Conservation (phyloP, 2,113 vertebrate genomes). For the Nesoenas mayeri region DNA sequence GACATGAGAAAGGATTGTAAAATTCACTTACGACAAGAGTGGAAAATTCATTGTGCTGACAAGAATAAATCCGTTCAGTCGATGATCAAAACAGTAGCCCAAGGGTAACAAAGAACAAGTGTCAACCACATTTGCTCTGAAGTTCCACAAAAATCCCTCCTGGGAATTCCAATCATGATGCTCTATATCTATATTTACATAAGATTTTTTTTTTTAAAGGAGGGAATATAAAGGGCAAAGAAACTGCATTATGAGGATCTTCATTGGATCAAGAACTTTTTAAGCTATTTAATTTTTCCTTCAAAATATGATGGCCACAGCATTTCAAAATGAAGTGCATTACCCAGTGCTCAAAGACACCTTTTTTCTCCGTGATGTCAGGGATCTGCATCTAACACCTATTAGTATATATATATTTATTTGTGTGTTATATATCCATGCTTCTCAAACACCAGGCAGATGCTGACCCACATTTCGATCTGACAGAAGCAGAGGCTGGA, state of each 20-base stretch:
- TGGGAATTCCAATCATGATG: conserved; percentile 54
- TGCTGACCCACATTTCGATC: not conserved
- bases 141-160: conserved; percentile 59
- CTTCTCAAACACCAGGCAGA: no score
- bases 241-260: not conserved
- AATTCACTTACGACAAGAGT: conserved; percentile 33
- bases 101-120: conserved; percentile 73
- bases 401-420: accelerated
- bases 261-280: not conserved
- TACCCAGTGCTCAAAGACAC: not conserved
- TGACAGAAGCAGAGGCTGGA: not conserved
- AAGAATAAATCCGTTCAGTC: conserved; percentile 62
- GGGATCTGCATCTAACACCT: not conserved
- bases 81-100: conserved; percentile 75
- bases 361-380: not conserved
- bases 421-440: accelerated
- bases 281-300: not conserved
- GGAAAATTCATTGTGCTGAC: conserved; percentile 63
- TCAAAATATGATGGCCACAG: not conserved
- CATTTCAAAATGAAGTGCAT: not conserved
- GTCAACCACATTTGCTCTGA: conserved; percentile 72
- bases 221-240: not conserved
- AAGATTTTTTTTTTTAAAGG: not conserved
- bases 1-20: conserved; percentile 41
- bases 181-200: conserved; percentile 63